A percentile compares a stretch with the other conserved stretches of the same genome.
Conservation (phyloP, 2,113 vertebrate species). For the Shinisaurus crocodilurus region DNA sequence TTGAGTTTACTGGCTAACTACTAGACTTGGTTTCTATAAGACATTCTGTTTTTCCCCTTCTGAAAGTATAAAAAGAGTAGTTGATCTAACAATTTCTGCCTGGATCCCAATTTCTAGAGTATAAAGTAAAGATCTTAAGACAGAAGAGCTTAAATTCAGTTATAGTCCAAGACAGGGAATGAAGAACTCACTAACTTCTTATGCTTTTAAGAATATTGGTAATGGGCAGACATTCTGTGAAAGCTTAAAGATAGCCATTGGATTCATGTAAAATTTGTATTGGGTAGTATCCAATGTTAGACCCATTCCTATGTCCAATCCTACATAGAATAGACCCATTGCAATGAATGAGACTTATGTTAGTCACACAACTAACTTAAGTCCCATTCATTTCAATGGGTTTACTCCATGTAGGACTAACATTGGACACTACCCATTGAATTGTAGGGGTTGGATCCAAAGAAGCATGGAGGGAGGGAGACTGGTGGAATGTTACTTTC, state of each 20-base stretch:
- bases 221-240: background rate
- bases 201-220: background rate
- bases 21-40: background rate
- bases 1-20: background rate
- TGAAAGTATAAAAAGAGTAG: background rate
- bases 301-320: no score
- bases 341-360: no score
- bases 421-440: no score
- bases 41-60: background rate
- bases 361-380: no score
- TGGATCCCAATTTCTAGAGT: background rate
- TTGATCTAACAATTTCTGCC: background rate
- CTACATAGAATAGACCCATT: no score
- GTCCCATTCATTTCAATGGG: no score
- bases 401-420: no score
- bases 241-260: background rate
- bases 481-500: background rate
- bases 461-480: background rate
- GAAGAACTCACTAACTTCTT: background rate
- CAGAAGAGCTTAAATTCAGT: background rate
- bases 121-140: background rate
- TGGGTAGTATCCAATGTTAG: no score
- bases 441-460: background rate
- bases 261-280: background rate
- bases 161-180: background rate